phyloP scores from a whole-genome alignment of 1,140 invertebrate genomes.

The Anadara kagoshimensis region DNA sequence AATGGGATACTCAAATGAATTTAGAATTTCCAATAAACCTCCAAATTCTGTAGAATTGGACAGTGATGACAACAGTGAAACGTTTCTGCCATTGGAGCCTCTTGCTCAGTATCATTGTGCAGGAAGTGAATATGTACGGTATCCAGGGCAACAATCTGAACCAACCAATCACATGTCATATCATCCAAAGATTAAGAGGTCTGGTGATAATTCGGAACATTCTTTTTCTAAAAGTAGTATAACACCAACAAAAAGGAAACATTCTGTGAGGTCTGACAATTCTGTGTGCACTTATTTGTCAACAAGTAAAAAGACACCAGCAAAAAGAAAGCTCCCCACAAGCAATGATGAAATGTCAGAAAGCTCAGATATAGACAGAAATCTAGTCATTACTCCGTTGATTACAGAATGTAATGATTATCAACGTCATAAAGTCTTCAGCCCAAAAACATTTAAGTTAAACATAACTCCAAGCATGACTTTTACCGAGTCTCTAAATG shows the following conservation, averaged over 20 bases:
- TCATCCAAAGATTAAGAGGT: not conserved
- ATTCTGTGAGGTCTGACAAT: not conserved
- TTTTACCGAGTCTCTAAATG: too few relatives aligned
- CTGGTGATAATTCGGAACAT: not conserved
- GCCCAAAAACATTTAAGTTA: too few relatives aligned
- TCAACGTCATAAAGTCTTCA: too few relatives aligned
- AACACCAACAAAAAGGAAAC: not conserved
- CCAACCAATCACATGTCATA: constrained; percentile 3
- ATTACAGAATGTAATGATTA: too few relatives aligned
- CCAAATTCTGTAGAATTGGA: not conserved
- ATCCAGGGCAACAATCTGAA: not conserved
- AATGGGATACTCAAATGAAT: not conserved
- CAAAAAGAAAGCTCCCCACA: too few relatives aligned
- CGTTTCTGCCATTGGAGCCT: constrained; percentile 2
- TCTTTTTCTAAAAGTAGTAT: not conserved
- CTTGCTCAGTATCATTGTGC: constrained; percentile 18
- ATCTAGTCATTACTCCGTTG: too few relatives aligned
- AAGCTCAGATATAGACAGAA: too few relatives aligned
- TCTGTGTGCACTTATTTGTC: not conserved
- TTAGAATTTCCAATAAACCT: not conserved
- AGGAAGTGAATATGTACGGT: not conserved
- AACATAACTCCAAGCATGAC: too few relatives aligned
- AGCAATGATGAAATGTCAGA: too few relatives aligned
- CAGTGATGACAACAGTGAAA: not conserved
- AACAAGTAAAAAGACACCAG: not conserved